Base-by-base conservation (phyloP, 1,140 invertebrate genomes). In the Drosophila melanica region DNA sequence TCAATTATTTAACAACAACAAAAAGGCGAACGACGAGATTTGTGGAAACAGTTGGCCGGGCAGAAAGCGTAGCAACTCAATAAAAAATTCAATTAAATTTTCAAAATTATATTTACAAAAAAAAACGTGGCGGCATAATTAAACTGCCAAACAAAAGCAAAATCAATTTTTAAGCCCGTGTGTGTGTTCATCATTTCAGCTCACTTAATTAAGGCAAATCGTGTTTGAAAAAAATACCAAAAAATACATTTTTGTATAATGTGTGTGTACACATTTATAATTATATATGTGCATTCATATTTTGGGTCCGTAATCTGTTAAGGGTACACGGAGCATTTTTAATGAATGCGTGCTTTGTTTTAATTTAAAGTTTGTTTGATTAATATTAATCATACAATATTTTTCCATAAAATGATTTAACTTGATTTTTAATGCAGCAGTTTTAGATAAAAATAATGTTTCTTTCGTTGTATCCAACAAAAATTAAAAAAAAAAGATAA, bases 171-270 rank as follows among this genome's bases (percentile, higher is more conserved):
- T 33, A n/a, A 12, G 8, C 8, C 23, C 35, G 9, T 27, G 47
- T 57, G 54, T 53, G 47, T 57, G 33, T 33, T 51, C 42, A 35
- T 35, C 35, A 62, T 53, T 54, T 57, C 20, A 39, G 11, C 33
- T 58, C 67, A 84, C 80, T 84, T 82, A 85, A 87, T 78, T 62
- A 87, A 72, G 57, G 53, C 62, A 81, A 81, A 86, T 75, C 72
- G 59, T 84, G 59, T 84, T 84, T 58, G 59, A 57, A 66, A 9
- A 8, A 27, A 48, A 35, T n/a, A n/a, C n/a, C n/a, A 8, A 35
- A 35, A 51, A 11, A 11, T 6, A 35, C 18, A n/a, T n/a, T 4
- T 3, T 9, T n/a, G n/a, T n/a, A n/a, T n/a, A n/a, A n/a, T n/a
- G n/a, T n/a, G n/a, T n/a, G n/a, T 33, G 2, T 16, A 50, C 6